Evolutionary conservation across 1,140 invertebrate species (phyloP), one percentile per base, ranked within the genome.

Genomic region (Ceratitis capitata): DNA sequence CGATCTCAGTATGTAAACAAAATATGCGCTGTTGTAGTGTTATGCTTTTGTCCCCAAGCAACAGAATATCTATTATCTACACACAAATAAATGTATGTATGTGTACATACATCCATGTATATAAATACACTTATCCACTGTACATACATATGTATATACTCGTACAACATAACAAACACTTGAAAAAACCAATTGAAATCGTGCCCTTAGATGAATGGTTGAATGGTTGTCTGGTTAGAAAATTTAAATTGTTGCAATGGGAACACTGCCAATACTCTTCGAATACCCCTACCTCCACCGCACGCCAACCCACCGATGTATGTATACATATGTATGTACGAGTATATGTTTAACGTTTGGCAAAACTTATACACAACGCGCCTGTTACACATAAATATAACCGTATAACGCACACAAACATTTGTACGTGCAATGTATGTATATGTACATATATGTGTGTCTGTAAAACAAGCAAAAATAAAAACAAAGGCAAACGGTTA

Each of bases 211-310:
- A 78, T 78, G n/a, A 47, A 78, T 78, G 69, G 69, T 78, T 78
- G 69, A 45, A 35, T 78, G 39, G 69, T 78, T 78, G 45, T n/a
- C n/a, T n/a, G n/a, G n/a, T n/a, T n/a, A n/a, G n/a, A n/a, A 78
- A 78, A 78, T 78, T 78, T 78, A 78, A 78, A 78, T 78, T 32
- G 39, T 78, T 78, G 69, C 69, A 78, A 45, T 78, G 39, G 16
- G 19, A 78, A 45, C 69, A 45, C 39, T 78, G 69, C 35, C 69
- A 78, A 78, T 78, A 39, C 45, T 78, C 69, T 45, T 45, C n/a
- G 35, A 78, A 45, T n/a, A n/a, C 5, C 39, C 51, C 51, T n/a
- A n/a, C n/a, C n/a, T n/a, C n/a, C n/a, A n/a, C n/a, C n/a, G n/a
- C n/a, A n/a, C n/a, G n/a, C n/a, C n/a, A n/a, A n/a, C n/a, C n/a